These are phyloP conservation scores for Trichogramma dendrolimi DNA, from an alignment of 2,888 invertebrate genomes.

Conservation along the genomic window DNA sequence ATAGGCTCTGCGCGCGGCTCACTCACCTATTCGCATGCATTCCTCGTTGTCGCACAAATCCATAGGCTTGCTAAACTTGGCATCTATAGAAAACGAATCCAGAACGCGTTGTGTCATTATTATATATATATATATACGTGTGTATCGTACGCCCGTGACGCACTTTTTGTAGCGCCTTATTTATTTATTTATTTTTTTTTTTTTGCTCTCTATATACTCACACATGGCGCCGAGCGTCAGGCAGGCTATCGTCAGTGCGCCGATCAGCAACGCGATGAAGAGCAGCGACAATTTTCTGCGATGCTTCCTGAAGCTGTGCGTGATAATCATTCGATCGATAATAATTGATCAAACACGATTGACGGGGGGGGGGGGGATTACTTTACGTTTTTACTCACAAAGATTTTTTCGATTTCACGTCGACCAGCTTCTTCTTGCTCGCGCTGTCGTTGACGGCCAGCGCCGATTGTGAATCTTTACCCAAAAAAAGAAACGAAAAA, in stretches of 20 bases:
- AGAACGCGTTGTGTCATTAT: too few relatives aligned
- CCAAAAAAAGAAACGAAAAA: slow-evolving; percentile 24
- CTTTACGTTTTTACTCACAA: slow-evolving; percentile 38
- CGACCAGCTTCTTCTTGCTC: slow-evolving; percentile 43
- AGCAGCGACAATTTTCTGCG: slow-evolving; percentile 24
- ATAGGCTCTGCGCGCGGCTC: too few relatives aligned
- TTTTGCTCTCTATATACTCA: slow-evolving; percentile 34
- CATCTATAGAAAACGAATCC: slow-evolving; percentile 32
- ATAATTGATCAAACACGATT: not conserved
- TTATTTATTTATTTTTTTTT: too few relatives aligned
- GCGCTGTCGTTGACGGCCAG: slow-evolving; percentile 37
- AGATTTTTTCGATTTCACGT: slow-evolving; percentile 42
- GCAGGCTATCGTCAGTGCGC: slow-evolving; percentile 33
- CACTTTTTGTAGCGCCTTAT: too few relatives aligned
- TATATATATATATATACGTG: not conserved
- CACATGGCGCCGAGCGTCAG: slow-evolving; percentile 41
- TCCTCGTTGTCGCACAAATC: slow-evolving; percentile 62
- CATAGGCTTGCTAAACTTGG: slow-evolving; percentile 25
- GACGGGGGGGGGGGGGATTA: not conserved
- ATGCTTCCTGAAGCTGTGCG: slow-evolving; percentile 38
- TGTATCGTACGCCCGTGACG: not conserved
- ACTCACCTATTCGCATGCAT: slow-evolving; percentile 59
- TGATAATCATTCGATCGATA: not conserved
- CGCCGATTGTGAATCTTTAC: slow-evolving; percentile 38
- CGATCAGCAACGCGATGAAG: slow-evolving; percentile 26